phyloP scores from a whole-genome alignment of 1,140 invertebrate species.

The Rhopalosiphum maidis region DNA sequence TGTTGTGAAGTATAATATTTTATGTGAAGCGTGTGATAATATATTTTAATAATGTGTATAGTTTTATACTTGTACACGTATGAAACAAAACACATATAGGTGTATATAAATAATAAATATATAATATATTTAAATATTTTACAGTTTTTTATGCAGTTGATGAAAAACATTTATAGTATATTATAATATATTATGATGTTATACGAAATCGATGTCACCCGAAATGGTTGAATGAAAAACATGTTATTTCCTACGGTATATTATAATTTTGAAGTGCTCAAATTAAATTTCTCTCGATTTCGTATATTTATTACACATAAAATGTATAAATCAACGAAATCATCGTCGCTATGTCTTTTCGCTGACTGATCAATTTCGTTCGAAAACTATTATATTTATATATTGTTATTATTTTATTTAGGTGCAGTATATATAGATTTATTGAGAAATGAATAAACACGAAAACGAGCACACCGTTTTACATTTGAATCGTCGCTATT shows the following conservation, averaged over 20 bases:
- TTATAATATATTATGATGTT: background rate
- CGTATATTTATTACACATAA: background rate
- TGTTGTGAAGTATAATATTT: background rate
- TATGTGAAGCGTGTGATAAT: background rate
- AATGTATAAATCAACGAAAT: background rate
- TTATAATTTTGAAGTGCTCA: too few relatives aligned
- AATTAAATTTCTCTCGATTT: conserved; percentile 20
- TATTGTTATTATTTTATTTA: background rate
- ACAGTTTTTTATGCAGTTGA: background rate
- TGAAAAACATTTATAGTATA: background rate
- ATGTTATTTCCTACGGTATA: background rate
- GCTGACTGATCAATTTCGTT: background rate
- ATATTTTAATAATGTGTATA: background rate
- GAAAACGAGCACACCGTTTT: background rate
- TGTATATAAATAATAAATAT: background rate
- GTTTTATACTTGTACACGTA: background rate
- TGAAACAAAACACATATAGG: background rate
- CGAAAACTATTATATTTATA: background rate
- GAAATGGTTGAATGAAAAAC: background rate
- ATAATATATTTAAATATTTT: background rate
- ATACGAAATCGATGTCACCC: background rate
- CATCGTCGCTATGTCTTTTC: background rate
- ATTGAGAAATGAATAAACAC: background rate
- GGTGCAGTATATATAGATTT: background rate
- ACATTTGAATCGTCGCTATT: background rate